Conservation (phyloP, 2,888 invertebrate species). For the Atrina japonica region DNA sequence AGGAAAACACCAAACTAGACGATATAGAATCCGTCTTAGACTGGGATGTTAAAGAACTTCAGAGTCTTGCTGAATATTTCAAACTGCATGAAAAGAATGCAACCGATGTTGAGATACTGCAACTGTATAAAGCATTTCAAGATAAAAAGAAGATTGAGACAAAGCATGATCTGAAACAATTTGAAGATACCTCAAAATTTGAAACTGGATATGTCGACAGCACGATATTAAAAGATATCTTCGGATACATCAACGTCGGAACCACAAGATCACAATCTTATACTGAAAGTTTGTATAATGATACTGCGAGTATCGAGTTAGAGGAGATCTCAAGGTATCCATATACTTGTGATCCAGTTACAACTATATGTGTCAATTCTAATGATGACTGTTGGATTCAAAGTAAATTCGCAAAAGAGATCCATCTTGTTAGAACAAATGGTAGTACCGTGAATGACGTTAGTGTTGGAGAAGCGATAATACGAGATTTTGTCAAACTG, state of each 20-base stretch:
- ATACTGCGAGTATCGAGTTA: neutral
- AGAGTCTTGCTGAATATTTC: too few species aligned
- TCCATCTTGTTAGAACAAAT: slow-evolving; percentile 12
- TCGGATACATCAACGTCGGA: neutral
- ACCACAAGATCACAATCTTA: neutral
- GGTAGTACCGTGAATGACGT: neutral
- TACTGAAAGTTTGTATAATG: neutral
- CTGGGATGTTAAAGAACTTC: too few species aligned
- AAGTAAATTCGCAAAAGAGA: slow-evolving; percentile 4
- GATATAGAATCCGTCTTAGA: too few species aligned
- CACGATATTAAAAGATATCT: neutral
- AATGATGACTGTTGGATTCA: neutral
- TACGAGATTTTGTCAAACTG: slow-evolving; percentile 3
- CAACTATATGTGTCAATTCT: slow-evolving; percentile 9
- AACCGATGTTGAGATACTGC: too few species aligned
- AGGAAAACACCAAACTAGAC: too few species aligned
- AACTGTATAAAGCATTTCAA: too few species aligned
- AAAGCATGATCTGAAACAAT: neutral
- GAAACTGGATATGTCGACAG: slow-evolving; percentile 1
- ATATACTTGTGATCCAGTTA: slow-evolving; percentile 5
- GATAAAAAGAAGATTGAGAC: too few species aligned
- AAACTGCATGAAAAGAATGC: too few species aligned
- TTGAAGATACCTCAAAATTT: slow-evolving; percentile 9
- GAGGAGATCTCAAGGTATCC: slow-evolving; percentile 4
- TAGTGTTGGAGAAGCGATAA: neutral